These are phyloP conservation scores for Lochmaea crataegi DNA, from an alignment of 2,888 invertebrate genomes.

Conservation along the genomic window DNA sequence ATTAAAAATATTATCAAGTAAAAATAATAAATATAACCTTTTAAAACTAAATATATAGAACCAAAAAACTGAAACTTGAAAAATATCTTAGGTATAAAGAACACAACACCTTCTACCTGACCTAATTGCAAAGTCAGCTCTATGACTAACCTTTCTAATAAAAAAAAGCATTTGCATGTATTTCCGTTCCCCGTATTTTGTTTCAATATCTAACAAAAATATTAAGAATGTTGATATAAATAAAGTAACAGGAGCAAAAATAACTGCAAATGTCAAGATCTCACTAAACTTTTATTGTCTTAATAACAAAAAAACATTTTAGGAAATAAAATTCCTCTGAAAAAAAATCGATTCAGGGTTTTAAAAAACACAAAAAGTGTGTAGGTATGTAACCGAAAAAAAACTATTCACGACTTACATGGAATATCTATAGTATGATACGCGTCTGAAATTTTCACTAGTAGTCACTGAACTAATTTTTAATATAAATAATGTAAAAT, in stretches of 20 bases:
- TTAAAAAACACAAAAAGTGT: constrained; percentile 2
- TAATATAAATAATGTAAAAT: constrained; percentile 2
- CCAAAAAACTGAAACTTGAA: too few relatives aligned
- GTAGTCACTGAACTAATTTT: constrained; percentile 12
- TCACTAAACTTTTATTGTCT: background rate
- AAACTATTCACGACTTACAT: constrained; percentile 7
- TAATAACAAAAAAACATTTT: constrained; percentile 2
- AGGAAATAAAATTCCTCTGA: background rate
- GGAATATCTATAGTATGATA: constrained; percentile 4
- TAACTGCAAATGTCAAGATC: constrained; percentile 46
- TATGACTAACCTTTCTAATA: background rate
- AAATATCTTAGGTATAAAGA: background rate
- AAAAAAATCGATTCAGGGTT: background rate
- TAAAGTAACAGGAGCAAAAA: constrained; percentile 33
- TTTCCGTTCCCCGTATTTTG: background rate
- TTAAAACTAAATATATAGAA: too few relatives aligned
- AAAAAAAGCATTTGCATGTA: background rate
- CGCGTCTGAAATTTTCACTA: background rate
- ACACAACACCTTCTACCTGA: background rate
- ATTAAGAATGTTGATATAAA: background rate
- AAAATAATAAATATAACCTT: too few relatives aligned
- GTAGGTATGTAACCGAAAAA: background rate
- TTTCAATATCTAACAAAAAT: constrained; percentile 10
- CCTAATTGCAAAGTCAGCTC: background rate
- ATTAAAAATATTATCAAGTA: too few relatives aligned